Conservation (phyloP, 2,797 vertebrate species). For the Sebastes itinus region DNA sequence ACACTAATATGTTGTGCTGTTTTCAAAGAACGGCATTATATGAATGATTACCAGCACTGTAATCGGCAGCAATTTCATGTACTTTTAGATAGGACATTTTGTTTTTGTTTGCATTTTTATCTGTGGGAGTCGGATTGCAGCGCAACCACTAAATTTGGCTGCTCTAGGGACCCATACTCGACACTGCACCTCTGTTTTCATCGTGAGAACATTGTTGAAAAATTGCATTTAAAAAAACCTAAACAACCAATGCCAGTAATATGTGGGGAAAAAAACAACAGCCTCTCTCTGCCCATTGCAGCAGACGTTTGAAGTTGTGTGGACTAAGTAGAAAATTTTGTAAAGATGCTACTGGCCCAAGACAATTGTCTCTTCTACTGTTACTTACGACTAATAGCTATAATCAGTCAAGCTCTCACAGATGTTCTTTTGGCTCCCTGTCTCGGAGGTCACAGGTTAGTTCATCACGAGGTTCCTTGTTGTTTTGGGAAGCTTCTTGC, state of each 20-base stretch:
- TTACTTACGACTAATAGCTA: not conserved
- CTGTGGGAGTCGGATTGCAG: conserved; percentile 7
- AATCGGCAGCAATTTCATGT: conserved; percentile 32
- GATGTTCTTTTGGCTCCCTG: conserved; percentile 1
- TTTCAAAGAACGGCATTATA: conserved; percentile 26
- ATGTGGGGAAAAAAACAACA: not conserved
- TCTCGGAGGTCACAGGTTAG: conserved; percentile 44
- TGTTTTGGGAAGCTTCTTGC: conserved; percentile 3
- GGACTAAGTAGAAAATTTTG: not conserved
- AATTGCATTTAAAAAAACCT: not conserved
- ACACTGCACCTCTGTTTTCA: conserved; percentile 30
- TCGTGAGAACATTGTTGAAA: conserved; percentile 13
- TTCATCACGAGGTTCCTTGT: not conserved
- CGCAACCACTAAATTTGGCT: not conserved
- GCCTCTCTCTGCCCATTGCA: not conserved
- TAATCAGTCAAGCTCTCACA: not conserved
- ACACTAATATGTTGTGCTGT: conserved; percentile 27
- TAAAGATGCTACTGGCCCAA: not conserved
- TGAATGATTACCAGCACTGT: conserved; percentile 8
- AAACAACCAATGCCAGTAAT: not conserved
- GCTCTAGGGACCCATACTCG: not conserved
- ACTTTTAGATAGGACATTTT: conserved; percentile 8
- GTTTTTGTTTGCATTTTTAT: conserved; percentile 13
- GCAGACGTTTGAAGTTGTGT: not conserved
- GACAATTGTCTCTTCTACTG: not conserved